Conservation (phyloP, 2,113 vertebrate genomes). For the Neodon shergylaensis region DNA sequence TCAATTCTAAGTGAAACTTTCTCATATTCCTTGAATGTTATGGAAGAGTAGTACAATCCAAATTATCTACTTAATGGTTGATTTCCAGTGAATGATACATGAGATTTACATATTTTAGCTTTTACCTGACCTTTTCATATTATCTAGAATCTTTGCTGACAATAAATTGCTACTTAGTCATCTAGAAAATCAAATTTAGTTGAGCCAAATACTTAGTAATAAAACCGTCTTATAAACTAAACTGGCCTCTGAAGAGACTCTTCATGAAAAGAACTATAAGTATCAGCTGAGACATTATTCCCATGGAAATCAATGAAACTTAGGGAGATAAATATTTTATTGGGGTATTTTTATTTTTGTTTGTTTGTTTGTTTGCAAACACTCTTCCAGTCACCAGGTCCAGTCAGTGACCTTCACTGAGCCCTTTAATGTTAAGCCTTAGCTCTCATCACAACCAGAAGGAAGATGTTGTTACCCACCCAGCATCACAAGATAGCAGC, state of each 20-base stretch:
- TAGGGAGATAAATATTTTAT: slow-evolving; percentile 50
- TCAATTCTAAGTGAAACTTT: slow-evolving; percentile 44
- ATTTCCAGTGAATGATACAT: slow-evolving; percentile 58
- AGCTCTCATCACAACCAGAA: not conserved
- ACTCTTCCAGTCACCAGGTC: not conserved
- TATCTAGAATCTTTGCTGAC: slow-evolving; percentile 62
- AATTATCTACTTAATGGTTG: slow-evolving; percentile 48
- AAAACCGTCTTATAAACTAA: slow-evolving; percentile 65
- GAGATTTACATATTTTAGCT: slow-evolving; percentile 70
- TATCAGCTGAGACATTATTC: slow-evolving; percentile 34
- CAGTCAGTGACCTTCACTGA: not conserved
- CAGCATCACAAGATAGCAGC: not conserved
- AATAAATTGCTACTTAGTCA: slow-evolving; percentile 66
- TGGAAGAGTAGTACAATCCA: slow-evolving; percentile 39
- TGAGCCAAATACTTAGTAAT: slow-evolving; percentile 65
- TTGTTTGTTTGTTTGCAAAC: slow-evolving; percentile 9
- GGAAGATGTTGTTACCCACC: not conserved
- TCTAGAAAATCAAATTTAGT: slow-evolving; percentile 73
- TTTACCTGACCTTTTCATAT: slow-evolving; percentile 63
- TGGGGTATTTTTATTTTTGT: not conserved
- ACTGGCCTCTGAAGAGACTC: slow-evolving; percentile 56
- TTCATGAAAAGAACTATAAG: slow-evolving; percentile 50
- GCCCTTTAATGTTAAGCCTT: not conserved
- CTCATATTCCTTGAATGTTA: not conserved
- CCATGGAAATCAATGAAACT: slow-evolving; percentile 36